Conservation (phyloP, 1,140 invertebrate genomes). For the Bilobella aurantiaca region DNA sequence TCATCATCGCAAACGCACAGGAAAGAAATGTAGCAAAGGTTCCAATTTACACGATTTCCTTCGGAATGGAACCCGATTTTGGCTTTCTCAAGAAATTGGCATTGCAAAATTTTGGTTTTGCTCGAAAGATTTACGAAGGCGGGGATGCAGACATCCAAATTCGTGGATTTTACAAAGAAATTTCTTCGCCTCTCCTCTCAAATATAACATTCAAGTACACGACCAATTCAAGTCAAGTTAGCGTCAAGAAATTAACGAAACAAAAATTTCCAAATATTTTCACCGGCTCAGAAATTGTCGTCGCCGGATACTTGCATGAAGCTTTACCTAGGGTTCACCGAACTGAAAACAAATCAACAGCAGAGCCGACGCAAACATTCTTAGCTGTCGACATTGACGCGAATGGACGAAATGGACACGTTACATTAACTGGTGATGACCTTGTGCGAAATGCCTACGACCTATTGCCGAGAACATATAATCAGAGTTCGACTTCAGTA, state of each 20-base stretch:
- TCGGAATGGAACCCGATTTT: constrained; percentile 57
- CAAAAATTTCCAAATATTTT: constrained; percentile 47
- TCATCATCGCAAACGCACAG: constrained; percentile 40
- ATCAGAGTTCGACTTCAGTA: too few species aligned
- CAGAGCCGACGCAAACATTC: neutral
- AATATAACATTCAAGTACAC: constrained; percentile 54
- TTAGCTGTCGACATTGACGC: constrained; percentile 2
- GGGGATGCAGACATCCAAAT: constrained; percentile 57
- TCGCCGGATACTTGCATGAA: constrained; percentile 43
- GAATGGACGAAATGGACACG: constrained; percentile 1
- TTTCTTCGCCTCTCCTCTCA: constrained; percentile 55
- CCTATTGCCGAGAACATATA: too few species aligned
- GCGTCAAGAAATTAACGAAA: constrained; percentile 36
- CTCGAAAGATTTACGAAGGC: constrained; percentile 59
- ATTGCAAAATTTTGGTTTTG: constrained; percentile 53
- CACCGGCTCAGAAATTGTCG: constrained; percentile 49
- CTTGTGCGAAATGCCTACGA: neutral
- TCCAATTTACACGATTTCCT: constrained; percentile 54
- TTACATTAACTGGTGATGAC: neutral
- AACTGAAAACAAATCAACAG: neutral
- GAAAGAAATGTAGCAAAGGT: constrained; percentile 1
- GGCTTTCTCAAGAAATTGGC: constrained; percentile 53
- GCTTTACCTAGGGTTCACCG: neutral
- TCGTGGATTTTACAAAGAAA: constrained; percentile 57
- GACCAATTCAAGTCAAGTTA: constrained; percentile 39